Base-by-base conservation (phyloP, 2,797 vertebrate species). In the Chaunax sp. region DNA sequence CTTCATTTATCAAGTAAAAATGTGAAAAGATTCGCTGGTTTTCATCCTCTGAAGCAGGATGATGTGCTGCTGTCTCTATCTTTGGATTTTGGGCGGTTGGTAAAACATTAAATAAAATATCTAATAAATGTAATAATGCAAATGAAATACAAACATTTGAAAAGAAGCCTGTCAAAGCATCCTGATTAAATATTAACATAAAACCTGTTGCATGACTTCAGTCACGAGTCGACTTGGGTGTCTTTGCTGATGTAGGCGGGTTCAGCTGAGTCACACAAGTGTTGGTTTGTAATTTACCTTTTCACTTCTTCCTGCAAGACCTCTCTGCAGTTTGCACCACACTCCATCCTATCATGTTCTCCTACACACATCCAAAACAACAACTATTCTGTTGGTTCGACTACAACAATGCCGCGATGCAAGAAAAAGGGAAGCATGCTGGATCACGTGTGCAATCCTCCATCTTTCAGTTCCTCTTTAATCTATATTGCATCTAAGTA, bases 281-380 rank as follows among this genome's bases (percentile, higher is more conserved):
- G 53, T 60, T 52, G 44, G 67, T 72, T 72, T 74, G 64, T 66
- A 53, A 77, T 81, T 68, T 66, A 72, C 77, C 77, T 75, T 58
- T 67, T 45, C 54, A 22, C 23, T 41, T 61, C 69, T 73, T 72
- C 55, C 64, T 58, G 38, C 64, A 43, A 50, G 43, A 69, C 52
- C 25, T 44, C 45, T 20, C 60, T 28, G 50, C 50, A 43, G 52
- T 54, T 70, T 61, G 53, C 52, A 7, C 60, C 40, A 38, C 16
- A 16, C 59, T 45, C 14, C 46, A 4, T 57, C 28, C 38, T 30
- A 26, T 64, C 37, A 23, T 13, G 45, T 23, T 43, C 22, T 40
- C 20, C 20, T 3, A n/a, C 62, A 60, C 25, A 38, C 12, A 45
- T 18, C 20, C 5, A 55, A 13, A 57, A 49, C 46, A 38, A 50